Base-by-base conservation (phyloP, 2,888 invertebrate genomes). In the Mythimna vitellina region DNA sequence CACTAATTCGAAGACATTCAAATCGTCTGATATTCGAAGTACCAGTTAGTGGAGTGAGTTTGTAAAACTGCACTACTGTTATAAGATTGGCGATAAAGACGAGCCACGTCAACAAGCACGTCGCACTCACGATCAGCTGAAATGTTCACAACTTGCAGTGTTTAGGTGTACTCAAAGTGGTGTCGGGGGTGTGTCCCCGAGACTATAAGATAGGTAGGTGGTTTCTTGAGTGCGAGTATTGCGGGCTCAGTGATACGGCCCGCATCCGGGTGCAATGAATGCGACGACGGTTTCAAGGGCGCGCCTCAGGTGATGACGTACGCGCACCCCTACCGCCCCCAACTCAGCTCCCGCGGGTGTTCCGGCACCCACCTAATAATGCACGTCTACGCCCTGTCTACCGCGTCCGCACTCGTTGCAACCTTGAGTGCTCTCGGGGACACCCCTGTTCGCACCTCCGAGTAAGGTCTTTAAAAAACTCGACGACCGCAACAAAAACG, bases 221-320 rank as follows among this genome's bases (percentile, higher is more conserved):
- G 90, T 87, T 89, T 92, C 92, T 94, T 91, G 91, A 90, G 91
- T 90, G 89, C 88, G 88, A 81, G 90, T 90, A 91, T 92, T 92
- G 93, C 90, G 91, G 90, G 89, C 90, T 91, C 84, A 86, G 91
- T 93, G 93, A 94, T 95, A 93, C 92, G 91, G 88, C 92, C 93
- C 94, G 95, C 94, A 95, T 95, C 95, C 95, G 95, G 94, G 96
- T 96, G 96, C 96, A 96, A 95, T 95, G 96, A 96, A 96, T 96
- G 96, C 96, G 95, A 94, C 94, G 94, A 92, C 94, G 93, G 91
- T 95, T 96, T 96, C 96, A 96, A 96, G 96, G 96, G 92, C 96
- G 94, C 95, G 94, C 95, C 95, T 94, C 95, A 96, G 96, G 96
- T 96, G 96, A 95, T 96, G 96, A 96, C 96, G 96, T 95, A 95